Evolutionary conservation across 2,113 vertebrate genomes (phyloP).

Genomic region (Phalacrocorax carbo): DNA sequence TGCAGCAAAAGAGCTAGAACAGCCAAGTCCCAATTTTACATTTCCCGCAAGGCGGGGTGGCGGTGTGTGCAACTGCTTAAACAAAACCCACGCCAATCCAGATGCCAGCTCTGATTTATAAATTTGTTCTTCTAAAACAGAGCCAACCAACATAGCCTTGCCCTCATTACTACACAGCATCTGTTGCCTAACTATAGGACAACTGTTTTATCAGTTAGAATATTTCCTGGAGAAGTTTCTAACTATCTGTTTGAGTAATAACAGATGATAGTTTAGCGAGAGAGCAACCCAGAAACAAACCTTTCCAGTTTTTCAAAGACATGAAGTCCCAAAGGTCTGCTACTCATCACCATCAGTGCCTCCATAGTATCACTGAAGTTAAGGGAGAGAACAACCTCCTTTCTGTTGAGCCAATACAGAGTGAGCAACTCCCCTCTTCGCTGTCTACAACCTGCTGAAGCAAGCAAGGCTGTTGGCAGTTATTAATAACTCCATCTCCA

Average conservation of each 20-base stretch:
- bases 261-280: not conserved
- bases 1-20: not conserved
- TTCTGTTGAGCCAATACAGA: not conserved
- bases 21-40: not conserved
- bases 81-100: not conserved
- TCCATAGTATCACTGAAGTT: not conserved
- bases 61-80: not conserved
- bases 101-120: not conserved
- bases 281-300: not conserved
- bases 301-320: not conserved
- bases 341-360: not conserved
- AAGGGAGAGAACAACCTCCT: not conserved
- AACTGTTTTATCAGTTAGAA: not conserved
- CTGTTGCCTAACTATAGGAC: not conserved
- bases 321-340: not conserved
- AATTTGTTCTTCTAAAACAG: not conserved
- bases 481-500: constrained; percentile 46
- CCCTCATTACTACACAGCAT: not conserved
- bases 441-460: not conserved
- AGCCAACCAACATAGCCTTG: not conserved
- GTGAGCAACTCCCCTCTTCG: not conserved
- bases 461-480: not conserved
- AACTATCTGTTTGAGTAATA: not conserved
- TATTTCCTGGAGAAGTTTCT: not conserved
- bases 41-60: not conserved